Conservation (phyloP, 2,888 invertebrate species). For the Venusia cambrica region DNA sequence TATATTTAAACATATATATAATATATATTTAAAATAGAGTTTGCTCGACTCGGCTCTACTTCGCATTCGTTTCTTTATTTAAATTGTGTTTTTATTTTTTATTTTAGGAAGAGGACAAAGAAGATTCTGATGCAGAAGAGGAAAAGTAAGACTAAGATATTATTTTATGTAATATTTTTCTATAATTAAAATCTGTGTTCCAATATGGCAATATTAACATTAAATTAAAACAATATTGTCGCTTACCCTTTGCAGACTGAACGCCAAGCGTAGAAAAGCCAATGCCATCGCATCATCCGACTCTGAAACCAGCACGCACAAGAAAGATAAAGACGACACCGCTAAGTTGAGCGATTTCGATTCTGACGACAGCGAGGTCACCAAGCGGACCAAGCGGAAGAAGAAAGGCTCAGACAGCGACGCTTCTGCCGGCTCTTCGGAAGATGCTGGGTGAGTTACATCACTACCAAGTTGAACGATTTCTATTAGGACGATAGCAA, state of each 20-base stretch:
- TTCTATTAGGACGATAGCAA: constrained; percentile 63
- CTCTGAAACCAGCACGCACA: constrained; percentile 58
- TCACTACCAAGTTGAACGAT: constrained; percentile 48
- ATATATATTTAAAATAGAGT: too few relatives aligned
- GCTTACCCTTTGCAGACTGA: too few relatives aligned
- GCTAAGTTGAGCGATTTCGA: constrained; percentile 61
- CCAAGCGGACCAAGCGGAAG: constrained; percentile 56
- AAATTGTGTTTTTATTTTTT: constrained; percentile 6
- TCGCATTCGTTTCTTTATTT: too few relatives aligned
- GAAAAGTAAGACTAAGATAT: constrained; percentile 65
- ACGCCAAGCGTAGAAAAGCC: constrained; percentile 60
- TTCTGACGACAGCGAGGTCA: constrained; percentile 51
- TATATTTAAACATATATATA: too few relatives aligned
- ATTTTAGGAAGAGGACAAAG: constrained; percentile 45
- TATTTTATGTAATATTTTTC: too few relatives aligned
- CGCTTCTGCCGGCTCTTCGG: too few relatives aligned
- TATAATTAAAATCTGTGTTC: too few relatives aligned
- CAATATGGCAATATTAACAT: too few relatives aligned
- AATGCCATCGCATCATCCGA: constrained; percentile 46
- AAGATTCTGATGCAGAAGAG: constrained; percentile 49
- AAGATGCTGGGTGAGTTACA: too few relatives aligned
- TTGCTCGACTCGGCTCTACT: too few relatives aligned
- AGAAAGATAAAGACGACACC: constrained; percentile 43
- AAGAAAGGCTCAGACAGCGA: constrained; percentile 61
- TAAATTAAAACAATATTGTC: too few relatives aligned